Evolutionary conservation across 2,888 invertebrate species (phyloP), one percentile per base, ranked within the genome.

Genomic region (Drosophila pseudotakahashii): DNA sequence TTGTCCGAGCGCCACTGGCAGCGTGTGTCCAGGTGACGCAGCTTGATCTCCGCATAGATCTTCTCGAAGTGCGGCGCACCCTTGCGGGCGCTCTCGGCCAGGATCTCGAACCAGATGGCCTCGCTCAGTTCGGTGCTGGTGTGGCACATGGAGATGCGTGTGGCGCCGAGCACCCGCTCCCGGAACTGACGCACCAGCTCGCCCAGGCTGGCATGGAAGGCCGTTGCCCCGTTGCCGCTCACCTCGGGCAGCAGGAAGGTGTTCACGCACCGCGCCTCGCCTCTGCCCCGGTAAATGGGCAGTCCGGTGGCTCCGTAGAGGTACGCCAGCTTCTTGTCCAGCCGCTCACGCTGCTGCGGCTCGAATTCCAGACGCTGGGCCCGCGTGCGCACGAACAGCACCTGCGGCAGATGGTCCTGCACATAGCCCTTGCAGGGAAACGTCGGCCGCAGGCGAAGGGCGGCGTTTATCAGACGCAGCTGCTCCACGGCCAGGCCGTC

Each of bases 401-500:
- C 90, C 90, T 97, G 97, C 0, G 98, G 98, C 88, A 95, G 95
- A 91, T 96, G 95, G 83, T 98, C 97, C 0, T 63, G 75, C 0
- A 85, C 67, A 37, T 89, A 89, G 6, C 82, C 77, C 37, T 90
- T 90, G 10, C 78, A 84, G 79, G 88, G 55, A 93, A 93, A 36
- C 92, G 92, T 53, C 4, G 94, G 93, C 5, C 94, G 93, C 34
- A 91, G 88, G 23, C 91, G 81, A 59, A 91, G 82, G 0, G 91
- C 92, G 42, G 89, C 88, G 52, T 90, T 86, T 2, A 91, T 59
- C 3, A 92, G 91, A 95, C 97, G 96, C 72, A 96, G 90, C 84
- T 96, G 93, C 91, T 97, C 97, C 63, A 97, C 95, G 92, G 97
- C 97, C 3, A 96, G 94, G 95, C 97, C 98, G 90, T 98, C 98